Evolutionary conservation across 2,797 vertebrate genomes (phyloP).

Genomic region (Mormyrops attenuatus): DNA sequence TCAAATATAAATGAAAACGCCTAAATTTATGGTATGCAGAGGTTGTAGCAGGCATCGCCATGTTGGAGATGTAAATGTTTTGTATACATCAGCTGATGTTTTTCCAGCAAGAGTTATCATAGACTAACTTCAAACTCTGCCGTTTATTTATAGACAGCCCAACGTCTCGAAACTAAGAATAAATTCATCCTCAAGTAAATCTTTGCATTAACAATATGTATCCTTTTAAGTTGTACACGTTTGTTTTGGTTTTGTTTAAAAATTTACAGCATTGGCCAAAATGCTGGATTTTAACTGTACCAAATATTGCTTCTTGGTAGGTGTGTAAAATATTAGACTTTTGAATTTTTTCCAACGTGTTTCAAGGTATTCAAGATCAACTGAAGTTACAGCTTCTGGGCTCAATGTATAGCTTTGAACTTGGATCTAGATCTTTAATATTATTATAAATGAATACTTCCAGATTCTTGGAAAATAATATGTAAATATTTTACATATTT

Average conservation of each 20-base stretch:
- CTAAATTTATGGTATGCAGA: neutral
- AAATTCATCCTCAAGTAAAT: constrained; percentile 1
- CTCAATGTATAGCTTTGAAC: neutral
- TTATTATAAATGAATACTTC: neutral
- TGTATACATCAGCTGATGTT: neutral
- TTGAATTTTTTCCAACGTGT: neutral
- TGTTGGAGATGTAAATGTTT: neutral
- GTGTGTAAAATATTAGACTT: neutral
- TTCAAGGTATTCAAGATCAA: neutral
- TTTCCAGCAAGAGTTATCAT: neutral
- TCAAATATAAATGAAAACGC: neutral
- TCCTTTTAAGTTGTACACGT: neutral
- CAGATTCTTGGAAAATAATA: neutral
- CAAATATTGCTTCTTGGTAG: neutral
- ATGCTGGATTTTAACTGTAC: neutral
- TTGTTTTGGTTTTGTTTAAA: neutral
- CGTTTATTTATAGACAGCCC: neutral
- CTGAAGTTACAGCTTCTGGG: neutral
- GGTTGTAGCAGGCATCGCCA: neutral
- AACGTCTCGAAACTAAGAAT: neutral
- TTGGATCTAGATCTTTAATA: neutral
- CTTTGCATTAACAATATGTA: neutral
- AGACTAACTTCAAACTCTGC: neutral
- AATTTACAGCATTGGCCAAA: neutral
- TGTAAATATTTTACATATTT: neutral